Evolutionary conservation across 2,797 vertebrate species (phyloP), one percentile per base, ranked within the genome.

Genomic region (Rallus crepitans): DNA sequence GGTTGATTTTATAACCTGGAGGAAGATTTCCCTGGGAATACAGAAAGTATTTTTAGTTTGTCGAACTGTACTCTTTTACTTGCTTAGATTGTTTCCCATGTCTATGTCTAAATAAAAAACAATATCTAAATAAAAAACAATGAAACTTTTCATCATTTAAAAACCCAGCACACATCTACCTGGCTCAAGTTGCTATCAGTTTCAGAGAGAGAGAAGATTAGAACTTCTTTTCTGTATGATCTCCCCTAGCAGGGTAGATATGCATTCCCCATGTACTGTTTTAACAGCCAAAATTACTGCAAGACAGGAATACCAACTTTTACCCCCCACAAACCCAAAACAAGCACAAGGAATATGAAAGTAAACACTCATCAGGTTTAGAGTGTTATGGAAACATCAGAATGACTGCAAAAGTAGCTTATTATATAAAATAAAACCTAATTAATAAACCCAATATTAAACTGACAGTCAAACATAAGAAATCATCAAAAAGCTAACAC

Each of bases 1-100:
- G 97, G 68, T 99, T 99, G 97, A 99, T 99, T 98, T 99, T 99
- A 97, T 99, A 99, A 96, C 99, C 99, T 47, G 99, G 99, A 87
- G 99, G 99, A 94, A 99, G 99, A 97, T 99, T 99, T 93, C 99
- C 99, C 99, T 99, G 90, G 9, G 88, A 96, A 97, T 3, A 97
- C 53, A 93, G 90, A 73, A 93, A 5, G 23, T n/a, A 56, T 20
- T 70, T 87, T 92, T 50, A 94, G 69, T 84, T 73, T 81, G 65
- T 61, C 25, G 85, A 37, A 40, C 45, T 47, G 40, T 24, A 61
- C 42, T n/a, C 16, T 73, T 69, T 50, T 85, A 66, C 12, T 56
- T 76, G 24, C 24, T 91, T 48, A 33, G 8, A 69, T 14, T 25
- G 25, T 72, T 91, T 69, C 47, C 35, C 40, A 66, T 20, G 6